These are phyloP conservation scores for Papio anubis DNA, from an alignment of 2,113 vertebrate genomes.

Conservation along the genomic window DNA sequence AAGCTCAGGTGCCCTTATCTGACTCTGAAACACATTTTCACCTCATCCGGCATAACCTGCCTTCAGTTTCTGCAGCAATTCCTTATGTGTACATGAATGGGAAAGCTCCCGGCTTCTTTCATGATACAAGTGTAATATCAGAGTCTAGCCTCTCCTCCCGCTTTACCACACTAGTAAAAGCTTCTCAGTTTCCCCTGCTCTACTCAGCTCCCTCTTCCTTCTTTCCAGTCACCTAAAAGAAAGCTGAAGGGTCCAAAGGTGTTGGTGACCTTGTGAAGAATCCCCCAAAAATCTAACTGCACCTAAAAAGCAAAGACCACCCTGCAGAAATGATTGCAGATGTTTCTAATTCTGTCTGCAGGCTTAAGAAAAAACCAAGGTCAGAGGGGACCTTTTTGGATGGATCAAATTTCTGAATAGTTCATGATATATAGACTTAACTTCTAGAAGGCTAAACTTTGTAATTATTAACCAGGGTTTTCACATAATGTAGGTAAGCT, in stretches of 20 bases:
- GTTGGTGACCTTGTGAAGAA: neutral
- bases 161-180: neutral
- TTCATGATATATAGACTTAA: slow-evolving; percentile 4
- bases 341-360: neutral
- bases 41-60: neutral
- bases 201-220: neutral
- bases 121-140: rapidly evolving
- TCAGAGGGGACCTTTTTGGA: neutral
- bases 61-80: neutral
- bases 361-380: neutral
- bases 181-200: neutral
- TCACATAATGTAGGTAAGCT: neutral
- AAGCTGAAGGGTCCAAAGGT: neutral
- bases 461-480: slow-evolving; percentile 11
- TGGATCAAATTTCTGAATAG: slow-evolving; percentile 26
- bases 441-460: neutral
- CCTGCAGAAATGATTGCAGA: neutral
- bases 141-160: neutral
- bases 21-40: slow-evolving; percentile 60
- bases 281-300: neutral
- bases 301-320: neutral
- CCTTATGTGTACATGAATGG: neutral
- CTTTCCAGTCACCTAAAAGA: neutral
- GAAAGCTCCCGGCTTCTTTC: neutral
- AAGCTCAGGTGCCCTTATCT: slow-evolving; percentile 60